phyloP scores from a whole-genome alignment of 2,797 vertebrate species.

The Muscicapa striata region DNA sequence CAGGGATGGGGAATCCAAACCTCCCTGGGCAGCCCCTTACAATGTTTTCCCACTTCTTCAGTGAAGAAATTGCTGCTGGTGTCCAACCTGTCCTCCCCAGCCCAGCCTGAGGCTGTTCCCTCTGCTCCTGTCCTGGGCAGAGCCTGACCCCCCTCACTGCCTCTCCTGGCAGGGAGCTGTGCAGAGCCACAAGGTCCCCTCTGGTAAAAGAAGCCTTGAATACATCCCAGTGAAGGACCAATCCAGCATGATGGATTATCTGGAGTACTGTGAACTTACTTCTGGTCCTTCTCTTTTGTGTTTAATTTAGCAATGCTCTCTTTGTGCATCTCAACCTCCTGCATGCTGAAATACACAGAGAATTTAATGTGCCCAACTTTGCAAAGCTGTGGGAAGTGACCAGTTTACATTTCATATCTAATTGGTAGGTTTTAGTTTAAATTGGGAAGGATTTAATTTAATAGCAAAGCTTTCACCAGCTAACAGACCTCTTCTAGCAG shows the following conservation, averaged over 20 bases:
- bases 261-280: background rate
- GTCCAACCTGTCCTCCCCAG: background rate
- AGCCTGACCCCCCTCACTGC: rapidly evolving
- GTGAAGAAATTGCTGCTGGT: background rate
- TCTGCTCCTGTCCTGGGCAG: background rate
- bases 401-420: background rate
- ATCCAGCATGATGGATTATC: background rate
- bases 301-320: background rate
- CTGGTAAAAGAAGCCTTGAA: background rate
- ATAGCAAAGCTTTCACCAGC: background rate
- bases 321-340: background rate
- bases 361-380: background rate
- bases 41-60: background rate
- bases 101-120: background rate
- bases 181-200: background rate
- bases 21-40: background rate
- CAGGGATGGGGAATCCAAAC: background rate
- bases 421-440: background rate
- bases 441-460: background rate
- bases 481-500: background rate
- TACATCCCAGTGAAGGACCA: background rate
- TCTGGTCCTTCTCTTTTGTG: background rate
- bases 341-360: background rate
- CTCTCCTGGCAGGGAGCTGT: background rate
- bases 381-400: background rate